Evolutionary conservation across 2,113 vertebrate genomes (phyloP), one percentile per base, ranked within the genome.

Genomic region (Myxocyprinus asiaticus): DNA sequence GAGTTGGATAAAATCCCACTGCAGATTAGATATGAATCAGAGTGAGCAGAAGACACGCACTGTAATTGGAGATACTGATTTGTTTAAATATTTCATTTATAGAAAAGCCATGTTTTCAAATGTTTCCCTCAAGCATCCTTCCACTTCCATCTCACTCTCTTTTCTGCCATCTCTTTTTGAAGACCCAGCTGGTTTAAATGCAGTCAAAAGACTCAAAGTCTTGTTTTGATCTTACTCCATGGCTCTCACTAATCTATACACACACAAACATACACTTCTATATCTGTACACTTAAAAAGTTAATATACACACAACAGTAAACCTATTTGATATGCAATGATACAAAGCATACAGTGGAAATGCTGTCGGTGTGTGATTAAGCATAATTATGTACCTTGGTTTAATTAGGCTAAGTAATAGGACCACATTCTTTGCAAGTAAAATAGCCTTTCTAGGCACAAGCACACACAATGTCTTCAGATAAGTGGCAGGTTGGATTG

Each of bases 321-420:
- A 69, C 76, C 71, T 68, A 71, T 81, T 70, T 82, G 67, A 77
- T 75, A 75, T 82, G 84, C 70, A 82, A 74, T 77, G 77, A 82
- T 85, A 80, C 74, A 82, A 80, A 85, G 55, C 67, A 81, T 45
- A 43, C 80, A 83, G 48, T 62, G 66, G 77, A 77, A 84, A 77
- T 80, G 70, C 85, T 88, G 85, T 85, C 82, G 73, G 73, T 62
- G 77, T 77, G 83, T 87, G 87, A 88, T 88, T 87, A 88, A 83
- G 64, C 75, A 73, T 88, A 87, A 88, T 88, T 88, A 88, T 77
- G 82, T 76, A 86, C 84, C 85, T 82, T 84, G 84, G 69, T 70
- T 83, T 86, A 88, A 88, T 88, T 88, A 85, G 82, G 82, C 85
- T 84, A 81, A 78, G 82, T 86, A 85, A 85, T 84, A 86, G 82